phyloP scores from a whole-genome alignment of 1,140 invertebrate species.

The Vollenhovia emeryi region DNA sequence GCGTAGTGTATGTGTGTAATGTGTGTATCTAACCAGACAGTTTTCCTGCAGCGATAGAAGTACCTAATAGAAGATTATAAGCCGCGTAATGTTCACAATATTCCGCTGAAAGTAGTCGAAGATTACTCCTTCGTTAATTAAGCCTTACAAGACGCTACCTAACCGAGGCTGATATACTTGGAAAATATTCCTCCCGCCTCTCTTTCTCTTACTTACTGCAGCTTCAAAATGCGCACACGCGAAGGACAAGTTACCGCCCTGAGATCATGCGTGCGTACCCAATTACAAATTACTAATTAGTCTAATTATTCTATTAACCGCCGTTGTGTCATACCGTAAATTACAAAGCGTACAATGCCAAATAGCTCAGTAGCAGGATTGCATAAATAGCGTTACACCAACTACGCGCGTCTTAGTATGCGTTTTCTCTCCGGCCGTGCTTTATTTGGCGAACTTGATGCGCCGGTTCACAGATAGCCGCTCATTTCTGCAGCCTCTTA shows the following conservation, averaged over 20 bases:
- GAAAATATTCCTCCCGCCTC: neutral
- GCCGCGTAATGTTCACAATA: neutral
- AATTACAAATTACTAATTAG: constrained; percentile 25
- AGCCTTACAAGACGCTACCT: neutral
- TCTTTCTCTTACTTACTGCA: neutral
- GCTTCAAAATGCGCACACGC: neutral
- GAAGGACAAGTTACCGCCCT: neutral
- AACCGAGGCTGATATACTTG: neutral
- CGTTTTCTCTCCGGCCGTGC: neutral
- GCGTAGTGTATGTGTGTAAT: neutral
- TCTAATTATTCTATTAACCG: neutral
- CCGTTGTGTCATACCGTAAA: constrained; percentile 10
- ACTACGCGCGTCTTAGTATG: neutral
- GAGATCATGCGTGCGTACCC: neutral
- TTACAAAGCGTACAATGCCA: constrained; percentile 11
- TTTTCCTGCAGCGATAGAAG: neutral
- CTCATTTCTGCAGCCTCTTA: constrained; percentile 3
- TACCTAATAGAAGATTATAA: neutral
- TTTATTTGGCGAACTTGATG: constrained; percentile 43
- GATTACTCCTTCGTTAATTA: neutral
- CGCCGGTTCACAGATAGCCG: neutral
- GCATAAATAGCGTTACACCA: constrained; percentile 19
- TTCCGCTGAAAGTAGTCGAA: neutral
- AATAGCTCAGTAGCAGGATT: constrained; percentile 12
- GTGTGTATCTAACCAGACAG: neutral